These are phyloP conservation scores for Nephrotoma flavescens DNA, from an alignment of 2,888 invertebrate species.

Conservation along the genomic window DNA sequence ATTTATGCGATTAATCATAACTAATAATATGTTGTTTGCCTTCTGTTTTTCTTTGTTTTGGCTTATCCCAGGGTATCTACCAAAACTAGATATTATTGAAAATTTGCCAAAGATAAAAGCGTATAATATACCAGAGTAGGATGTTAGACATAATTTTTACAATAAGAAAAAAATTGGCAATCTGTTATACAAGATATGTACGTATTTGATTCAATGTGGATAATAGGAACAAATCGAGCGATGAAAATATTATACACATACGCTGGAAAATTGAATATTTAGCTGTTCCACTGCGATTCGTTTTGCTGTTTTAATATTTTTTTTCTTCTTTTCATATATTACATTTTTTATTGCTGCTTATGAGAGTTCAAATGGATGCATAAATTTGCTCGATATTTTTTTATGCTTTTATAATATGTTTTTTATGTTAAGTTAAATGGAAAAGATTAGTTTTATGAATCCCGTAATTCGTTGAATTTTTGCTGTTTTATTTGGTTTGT, in stretches of 20 bases:
- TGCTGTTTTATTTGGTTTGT: neutral
- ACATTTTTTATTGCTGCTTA: neutral
- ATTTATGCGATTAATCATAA: neutral
- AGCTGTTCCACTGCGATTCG: neutral
- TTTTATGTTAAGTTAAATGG: neutral
- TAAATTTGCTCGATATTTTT: neutral
- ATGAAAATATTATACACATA: neutral
- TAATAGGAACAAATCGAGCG: slow-evolving; percentile 3
- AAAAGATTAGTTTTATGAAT: neutral
- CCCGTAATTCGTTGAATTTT: neutral
- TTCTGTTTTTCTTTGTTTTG: neutral
- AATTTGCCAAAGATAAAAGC: neutral
- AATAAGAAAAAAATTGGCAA: neutral
- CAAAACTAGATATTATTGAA: neutral
- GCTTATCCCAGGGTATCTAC: neutral
- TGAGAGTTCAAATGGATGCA: neutral
- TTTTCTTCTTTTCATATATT: neutral
- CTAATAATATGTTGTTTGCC: neutral
- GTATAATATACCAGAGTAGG: neutral
- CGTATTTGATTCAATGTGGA: neutral
- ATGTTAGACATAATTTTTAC: neutral
- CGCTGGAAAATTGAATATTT: slow-evolving; percentile 1
- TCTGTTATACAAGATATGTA: neutral
- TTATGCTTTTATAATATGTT: neutral
- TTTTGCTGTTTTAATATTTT: neutral